These are phyloP conservation scores for Nettapus auritus DNA, from an alignment of 2,113 vertebrate species.

Conservation along the genomic window DNA sequence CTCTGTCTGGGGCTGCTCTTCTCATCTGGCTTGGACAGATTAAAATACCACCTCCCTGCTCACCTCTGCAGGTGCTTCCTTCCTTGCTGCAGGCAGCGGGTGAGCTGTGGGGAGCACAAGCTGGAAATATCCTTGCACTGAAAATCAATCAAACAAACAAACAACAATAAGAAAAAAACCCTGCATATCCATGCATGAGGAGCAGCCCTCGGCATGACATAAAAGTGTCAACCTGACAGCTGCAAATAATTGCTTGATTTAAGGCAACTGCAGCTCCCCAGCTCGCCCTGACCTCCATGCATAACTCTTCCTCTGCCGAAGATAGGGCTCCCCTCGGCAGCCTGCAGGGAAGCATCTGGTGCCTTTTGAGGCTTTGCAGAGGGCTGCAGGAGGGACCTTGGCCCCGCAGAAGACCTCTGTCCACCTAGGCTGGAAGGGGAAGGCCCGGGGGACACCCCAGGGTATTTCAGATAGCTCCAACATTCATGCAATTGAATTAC, in stretches of 20 bases:
- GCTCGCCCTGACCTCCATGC: not conserved
- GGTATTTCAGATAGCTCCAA: not conserved
- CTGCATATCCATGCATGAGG: not conserved
- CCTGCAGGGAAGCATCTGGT: not conserved
- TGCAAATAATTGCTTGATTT: not conserved
- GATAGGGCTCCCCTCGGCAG: not conserved
- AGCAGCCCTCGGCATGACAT: not conserved
- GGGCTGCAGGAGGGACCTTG: not conserved
- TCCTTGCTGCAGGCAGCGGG: not conserved
- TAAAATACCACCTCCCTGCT: not conserved
- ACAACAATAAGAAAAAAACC: not conserved
- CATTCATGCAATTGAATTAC: not conserved
- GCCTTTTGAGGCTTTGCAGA: not conserved
- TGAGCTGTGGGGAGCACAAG: not conserved
- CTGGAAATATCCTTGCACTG: not conserved
- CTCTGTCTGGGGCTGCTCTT: not conserved
- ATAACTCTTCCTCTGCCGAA: not conserved
- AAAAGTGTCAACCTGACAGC: not conserved
- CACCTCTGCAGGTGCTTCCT: constrained; percentile 46
- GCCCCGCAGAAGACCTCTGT: accelerated
- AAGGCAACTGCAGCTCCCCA: not conserved
- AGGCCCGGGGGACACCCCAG: not conserved
- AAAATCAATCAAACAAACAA: not conserved
- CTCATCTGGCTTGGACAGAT: not conserved
- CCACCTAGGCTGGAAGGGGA: not conserved